phyloP scores from a whole-genome alignment of 2,888 invertebrate genomes.

The Catocala sponsa region DNA sequence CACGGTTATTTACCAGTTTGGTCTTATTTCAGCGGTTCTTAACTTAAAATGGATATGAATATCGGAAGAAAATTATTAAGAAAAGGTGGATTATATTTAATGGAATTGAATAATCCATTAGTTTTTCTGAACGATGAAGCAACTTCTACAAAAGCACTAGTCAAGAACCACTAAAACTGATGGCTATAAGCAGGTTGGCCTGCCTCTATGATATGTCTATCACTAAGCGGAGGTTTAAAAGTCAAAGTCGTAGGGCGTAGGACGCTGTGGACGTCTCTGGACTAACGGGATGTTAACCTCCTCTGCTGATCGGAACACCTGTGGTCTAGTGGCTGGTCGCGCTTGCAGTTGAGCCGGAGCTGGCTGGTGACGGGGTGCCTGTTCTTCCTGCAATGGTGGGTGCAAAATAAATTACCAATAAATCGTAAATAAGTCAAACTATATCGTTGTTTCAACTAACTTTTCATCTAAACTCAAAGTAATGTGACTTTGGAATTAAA shows the following conservation, averaged over 20 bases:
- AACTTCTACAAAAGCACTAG: background rate
- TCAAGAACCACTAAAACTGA: slow-evolving; percentile 19
- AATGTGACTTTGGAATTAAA: too few species aligned
- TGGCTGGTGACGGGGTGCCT: slow-evolving; percentile 65
- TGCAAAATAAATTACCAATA: background rate
- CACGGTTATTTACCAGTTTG: slow-evolving; percentile 20
- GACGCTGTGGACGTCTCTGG: slow-evolving; percentile 91
- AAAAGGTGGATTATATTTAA: slow-evolving; percentile 1
- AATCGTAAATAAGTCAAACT: too few species aligned
- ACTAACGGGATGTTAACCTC: slow-evolving; percentile 95
- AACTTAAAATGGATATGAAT: slow-evolving; percentile 12
- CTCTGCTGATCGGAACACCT: slow-evolving; percentile 95
- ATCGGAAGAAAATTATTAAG: slow-evolving; percentile 4
- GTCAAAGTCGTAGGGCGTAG: slow-evolving; percentile 74
- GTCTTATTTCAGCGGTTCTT: slow-evolving; percentile 32
- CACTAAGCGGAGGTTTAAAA: slow-evolving; percentile 59
- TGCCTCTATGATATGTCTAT: slow-evolving; percentile 5
- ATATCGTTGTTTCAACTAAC: too few species aligned
- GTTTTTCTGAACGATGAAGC: background rate
- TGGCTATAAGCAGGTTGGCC: slow-evolving; percentile 12
- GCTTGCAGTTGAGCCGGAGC: slow-evolving; percentile 53
- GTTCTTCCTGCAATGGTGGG: slow-evolving; percentile 59
- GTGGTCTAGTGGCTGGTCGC: slow-evolving; percentile 68
- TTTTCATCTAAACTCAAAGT: too few species aligned
- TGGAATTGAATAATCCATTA: background rate